A percentile compares a stretch with the other conserved stretches of the same genome.
Evolutionary conservation across 2,113 vertebrate genomes (phyloP).

Genomic region (Microcebus ravelobensis): DNA sequence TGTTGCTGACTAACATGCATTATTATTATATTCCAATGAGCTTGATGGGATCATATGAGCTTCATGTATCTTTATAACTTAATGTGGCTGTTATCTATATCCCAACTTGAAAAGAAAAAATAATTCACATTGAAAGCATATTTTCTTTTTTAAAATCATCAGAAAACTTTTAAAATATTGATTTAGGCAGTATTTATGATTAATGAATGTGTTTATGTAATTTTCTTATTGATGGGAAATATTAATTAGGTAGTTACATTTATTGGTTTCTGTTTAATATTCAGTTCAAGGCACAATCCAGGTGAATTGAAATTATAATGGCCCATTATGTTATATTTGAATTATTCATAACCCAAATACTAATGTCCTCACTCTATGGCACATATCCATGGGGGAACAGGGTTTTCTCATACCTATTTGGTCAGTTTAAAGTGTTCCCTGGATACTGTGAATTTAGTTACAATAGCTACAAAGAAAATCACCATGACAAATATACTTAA

Average conservation of each 20-base stretch:
- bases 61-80: not conserved
- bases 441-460: slow-evolving; percentile 49
- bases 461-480: slow-evolving; percentile 70
- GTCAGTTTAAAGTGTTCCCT: slow-evolving; percentile 44
- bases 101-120: not conserved
- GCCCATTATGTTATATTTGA: not conserved
- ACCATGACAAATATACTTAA: slow-evolving; percentile 77
- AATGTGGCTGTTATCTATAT: not conserved
- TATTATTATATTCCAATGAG: not conserved
- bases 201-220: not conserved
- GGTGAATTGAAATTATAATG: slow-evolving; percentile 25
- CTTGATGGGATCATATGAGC: not conserved
- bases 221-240: not conserved
- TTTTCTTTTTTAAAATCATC: slow-evolving; percentile 35
- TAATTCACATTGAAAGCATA: not conserved
- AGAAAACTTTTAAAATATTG: slow-evolving; percentile 1
- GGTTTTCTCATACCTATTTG: slow-evolving; percentile 20
- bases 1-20: not conserved
- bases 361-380: slow-evolving; percentile 1
- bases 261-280: slow-evolving; percentile 43
- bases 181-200: not conserved
- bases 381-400: not conserved
- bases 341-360: slow-evolving; percentile 56
- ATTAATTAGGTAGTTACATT: slow-evolving; percentile 29
- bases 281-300: slow-evolving; percentile 12